Evolutionary conservation across 1,140 invertebrate genomes (phyloP).

Genomic region (Gerris buenoi): DNA sequence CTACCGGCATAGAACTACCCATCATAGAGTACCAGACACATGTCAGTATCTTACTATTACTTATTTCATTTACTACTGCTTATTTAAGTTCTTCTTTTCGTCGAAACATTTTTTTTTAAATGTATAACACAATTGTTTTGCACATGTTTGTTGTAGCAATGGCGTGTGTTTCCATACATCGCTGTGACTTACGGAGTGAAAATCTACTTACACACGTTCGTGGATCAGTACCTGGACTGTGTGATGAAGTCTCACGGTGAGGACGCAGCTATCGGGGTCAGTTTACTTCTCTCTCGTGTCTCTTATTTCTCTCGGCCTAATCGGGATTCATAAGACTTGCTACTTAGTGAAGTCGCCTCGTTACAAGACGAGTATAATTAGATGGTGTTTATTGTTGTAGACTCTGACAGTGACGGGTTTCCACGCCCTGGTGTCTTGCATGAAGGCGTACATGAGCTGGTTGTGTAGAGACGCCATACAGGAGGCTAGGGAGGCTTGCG

Average conservation of each 20-base stretch:
- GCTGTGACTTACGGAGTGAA: conserved; percentile 61
- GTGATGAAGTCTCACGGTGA: conserved; percentile 37
- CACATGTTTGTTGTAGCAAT: conserved; percentile 50
- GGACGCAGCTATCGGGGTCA: conserved; percentile 24
- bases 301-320: too few species aligned
- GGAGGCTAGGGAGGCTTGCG: conserved; percentile 78
- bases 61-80: too few species aligned
- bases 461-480: conserved; percentile 64
- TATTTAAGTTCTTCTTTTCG: conserved; percentile 3
- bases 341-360: too few species aligned
- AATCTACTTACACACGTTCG: conserved; percentile 44
- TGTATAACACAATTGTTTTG: too few species aligned
- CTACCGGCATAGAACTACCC: conserved; percentile 50
- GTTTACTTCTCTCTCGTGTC: too few species aligned
- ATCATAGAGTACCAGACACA: conserved; percentile 83
- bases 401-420: conserved; percentile 42
- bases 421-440: conserved; percentile 74
- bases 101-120: conserved; percentile 1
- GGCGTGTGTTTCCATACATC: conserved; percentile 73
- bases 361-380: too few species aligned
- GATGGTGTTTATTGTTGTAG: neutral
- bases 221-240: conserved; percentile 36
- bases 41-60: conserved; percentile 39
- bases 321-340: too few species aligned
- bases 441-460: conserved; percentile 78